phyloP scores from a whole-genome alignment of 2,888 invertebrate genomes.

The Rhodophaea formosa region DNA sequence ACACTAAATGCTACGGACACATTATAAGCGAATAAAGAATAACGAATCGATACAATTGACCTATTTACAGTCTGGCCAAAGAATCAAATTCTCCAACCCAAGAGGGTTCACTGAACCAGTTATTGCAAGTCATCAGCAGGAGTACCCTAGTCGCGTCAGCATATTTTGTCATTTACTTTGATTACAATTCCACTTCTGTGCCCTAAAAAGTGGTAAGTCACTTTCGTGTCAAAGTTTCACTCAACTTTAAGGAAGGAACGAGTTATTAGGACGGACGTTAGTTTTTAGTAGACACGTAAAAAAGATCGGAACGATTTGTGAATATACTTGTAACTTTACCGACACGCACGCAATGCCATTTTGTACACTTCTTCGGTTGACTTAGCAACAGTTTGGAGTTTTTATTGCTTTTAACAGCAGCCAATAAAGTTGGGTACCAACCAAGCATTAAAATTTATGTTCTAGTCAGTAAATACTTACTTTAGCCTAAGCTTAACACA shows the following conservation, averaged over 20 bases:
- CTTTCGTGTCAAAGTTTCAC: slow-evolving; percentile 18
- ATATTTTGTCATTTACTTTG: slow-evolving; percentile 29
- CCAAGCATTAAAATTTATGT: neutral
- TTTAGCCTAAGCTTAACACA: too few species aligned
- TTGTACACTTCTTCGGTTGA: slow-evolving; percentile 1
- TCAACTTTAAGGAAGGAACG: neutral
- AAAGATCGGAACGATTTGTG: slow-evolving; percentile 16
- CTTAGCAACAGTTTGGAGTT: neutral
- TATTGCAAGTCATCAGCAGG: slow-evolving; percentile 22
- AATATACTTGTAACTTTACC: slow-evolving; percentile 14
- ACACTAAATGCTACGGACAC: too few species aligned
- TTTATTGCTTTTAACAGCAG: slow-evolving; percentile 3
- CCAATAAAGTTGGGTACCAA: neutral
- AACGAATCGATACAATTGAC: neutral
- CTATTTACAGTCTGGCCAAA: neutral
- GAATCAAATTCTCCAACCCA: neutral
- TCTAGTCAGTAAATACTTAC: too few species aligned
- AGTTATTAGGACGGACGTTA: neutral
- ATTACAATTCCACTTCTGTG: slow-evolving; percentile 19
- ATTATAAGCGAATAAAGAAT: too few species aligned
- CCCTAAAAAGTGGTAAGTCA: slow-evolving; percentile 18
- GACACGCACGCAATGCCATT: slow-evolving; percentile 9
- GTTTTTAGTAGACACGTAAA: slow-evolving; percentile 5
- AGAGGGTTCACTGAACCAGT: slow-evolving; percentile 24
- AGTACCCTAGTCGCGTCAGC: slow-evolving; percentile 22